phyloP scores from a whole-genome alignment of 2,113 vertebrate species.

The Melanerpes formicivorus region DNA sequence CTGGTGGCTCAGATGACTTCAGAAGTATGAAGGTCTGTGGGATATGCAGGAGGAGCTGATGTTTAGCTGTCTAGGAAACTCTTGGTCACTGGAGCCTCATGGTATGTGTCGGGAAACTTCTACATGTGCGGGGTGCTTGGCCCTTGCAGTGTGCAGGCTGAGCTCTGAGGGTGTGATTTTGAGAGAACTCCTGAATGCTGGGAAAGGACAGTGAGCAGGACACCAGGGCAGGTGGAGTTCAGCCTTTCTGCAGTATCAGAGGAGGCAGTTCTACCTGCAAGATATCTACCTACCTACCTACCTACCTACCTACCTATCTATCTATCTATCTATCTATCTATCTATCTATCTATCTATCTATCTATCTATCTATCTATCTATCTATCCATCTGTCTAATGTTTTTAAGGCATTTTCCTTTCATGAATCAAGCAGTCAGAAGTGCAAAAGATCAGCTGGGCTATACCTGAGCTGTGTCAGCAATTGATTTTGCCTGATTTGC shows the following conservation, averaged over 20 bases:
- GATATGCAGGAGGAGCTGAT: neutral
- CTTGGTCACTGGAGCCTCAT: neutral
- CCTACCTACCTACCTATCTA: too few species aligned
- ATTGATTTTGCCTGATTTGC: neutral
- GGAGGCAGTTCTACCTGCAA: neutral
- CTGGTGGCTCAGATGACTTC: neutral
- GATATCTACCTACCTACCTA: too few species aligned
- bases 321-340: too few species aligned
- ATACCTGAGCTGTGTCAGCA: neutral
- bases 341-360: too few species aligned
- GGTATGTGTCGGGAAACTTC: fast-evolving
- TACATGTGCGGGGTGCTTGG: fast-evolving
- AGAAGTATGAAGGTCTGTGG: neutral
- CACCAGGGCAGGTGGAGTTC: neutral
- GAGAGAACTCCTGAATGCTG: fast-evolving
- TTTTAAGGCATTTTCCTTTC: neutral
- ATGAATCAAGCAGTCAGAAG: neutral
- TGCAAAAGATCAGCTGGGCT: neutral
- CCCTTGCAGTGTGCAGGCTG: fast-evolving
- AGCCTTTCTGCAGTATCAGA: neutral
- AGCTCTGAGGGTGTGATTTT: fast-evolving
- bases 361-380: too few species aligned
- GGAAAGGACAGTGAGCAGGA: neutral
- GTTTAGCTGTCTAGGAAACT: neutral
- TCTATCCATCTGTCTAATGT: too few species aligned